A percentile compares a stretch with the other conserved stretches of the same genome.
phyloP scores from a whole-genome alignment of 1,140 invertebrate genomes.

The Orius insidiosus region DNA sequence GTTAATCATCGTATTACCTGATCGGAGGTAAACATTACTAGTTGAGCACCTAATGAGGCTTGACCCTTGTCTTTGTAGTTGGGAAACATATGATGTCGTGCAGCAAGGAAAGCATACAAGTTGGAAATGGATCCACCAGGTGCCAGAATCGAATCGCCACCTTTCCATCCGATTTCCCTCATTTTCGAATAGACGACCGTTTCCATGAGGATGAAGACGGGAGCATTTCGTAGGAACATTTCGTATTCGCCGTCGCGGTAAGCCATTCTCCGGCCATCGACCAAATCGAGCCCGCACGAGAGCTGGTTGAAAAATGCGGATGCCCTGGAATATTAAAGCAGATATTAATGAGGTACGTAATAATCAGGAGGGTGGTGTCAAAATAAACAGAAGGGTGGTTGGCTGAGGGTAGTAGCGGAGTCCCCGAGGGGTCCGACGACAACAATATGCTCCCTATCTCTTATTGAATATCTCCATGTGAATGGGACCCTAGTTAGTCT shows the following conservation, averaged over 20 bases:
- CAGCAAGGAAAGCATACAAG: constrained; percentile 86
- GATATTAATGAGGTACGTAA: constrained; percentile 5
- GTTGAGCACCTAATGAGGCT: constrained; percentile 56
- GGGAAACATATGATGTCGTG: constrained; percentile 89
- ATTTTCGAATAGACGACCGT: constrained; percentile 84
- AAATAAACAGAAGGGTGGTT: constrained; percentile 14
- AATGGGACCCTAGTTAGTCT: no score
- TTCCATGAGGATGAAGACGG: constrained; percentile 98
- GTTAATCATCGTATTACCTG: constrained; percentile 44
- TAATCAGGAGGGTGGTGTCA: constrained; percentile 18
- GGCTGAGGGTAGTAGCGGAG: no score
- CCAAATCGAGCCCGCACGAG: constrained; percentile 84
- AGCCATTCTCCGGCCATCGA: constrained; percentile 94
- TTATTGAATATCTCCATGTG: no score
- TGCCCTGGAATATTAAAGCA: constrained; percentile 46
- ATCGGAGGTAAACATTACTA: constrained; percentile 94
- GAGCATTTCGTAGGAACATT: constrained; percentile 99
- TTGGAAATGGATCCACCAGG: constrained; percentile 96
- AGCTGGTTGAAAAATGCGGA: constrained; percentile 95
- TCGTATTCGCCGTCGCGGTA: constrained; percentile 92
- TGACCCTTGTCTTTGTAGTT: constrained; percentile 87
- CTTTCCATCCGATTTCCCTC: constrained; percentile 68
- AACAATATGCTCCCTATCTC: no score
- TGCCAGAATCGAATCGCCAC: constrained; percentile 88
- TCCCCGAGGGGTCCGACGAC: no score